phyloP scores from a whole-genome alignment of 1,140 invertebrate species.

The Drepana arcuata region DNA sequence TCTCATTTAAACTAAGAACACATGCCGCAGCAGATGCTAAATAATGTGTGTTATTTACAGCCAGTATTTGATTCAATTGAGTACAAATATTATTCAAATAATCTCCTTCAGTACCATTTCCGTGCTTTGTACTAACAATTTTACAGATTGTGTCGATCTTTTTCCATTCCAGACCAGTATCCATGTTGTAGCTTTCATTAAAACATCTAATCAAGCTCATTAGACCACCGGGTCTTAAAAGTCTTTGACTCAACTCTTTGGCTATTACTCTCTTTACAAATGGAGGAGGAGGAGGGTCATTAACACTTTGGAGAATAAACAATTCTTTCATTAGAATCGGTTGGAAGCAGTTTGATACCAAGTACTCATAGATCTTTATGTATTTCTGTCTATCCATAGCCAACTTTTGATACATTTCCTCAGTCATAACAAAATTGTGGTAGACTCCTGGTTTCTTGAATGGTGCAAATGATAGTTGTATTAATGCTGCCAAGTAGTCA shows the following conservation, averaged over 20 bases:
- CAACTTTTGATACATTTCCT: slow-evolving; percentile 71
- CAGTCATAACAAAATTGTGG: slow-evolving; percentile 63
- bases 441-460: slow-evolving; percentile 73
- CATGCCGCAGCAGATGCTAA: slow-evolving; percentile 69
- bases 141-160: slow-evolving; percentile 77
- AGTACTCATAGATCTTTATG: slow-evolving; percentile 62
- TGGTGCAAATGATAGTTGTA: slow-evolving; percentile 79
- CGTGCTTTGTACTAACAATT: slow-evolving; percentile 75
- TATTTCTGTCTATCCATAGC: slow-evolving; percentile 71
- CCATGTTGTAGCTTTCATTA: slow-evolving; percentile 72
- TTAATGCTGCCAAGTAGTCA: slow-evolving; percentile 76
- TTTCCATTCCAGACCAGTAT: slow-evolving; percentile 75
- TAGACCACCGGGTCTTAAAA: slow-evolving; percentile 75
- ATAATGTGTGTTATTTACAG: slow-evolving; percentile 56
- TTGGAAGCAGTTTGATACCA: slow-evolving; percentile 74
- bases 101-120: slow-evolving; percentile 65
- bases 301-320: slow-evolving; percentile 76
- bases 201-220: slow-evolving; percentile 75
- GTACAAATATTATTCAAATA: slow-evolving; percentile 69
- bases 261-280: slow-evolving; percentile 78
- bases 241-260: slow-evolving; percentile 73
- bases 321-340: slow-evolving; percentile 78
- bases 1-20: slow-evolving; percentile 68
- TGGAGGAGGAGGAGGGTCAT: slow-evolving; percentile 71
- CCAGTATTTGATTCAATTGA: slow-evolving; percentile 68